These are phyloP conservation scores for Monochamus saltuarius DNA, from an alignment of 1,140 invertebrate genomes.

Conservation along the genomic window DNA sequence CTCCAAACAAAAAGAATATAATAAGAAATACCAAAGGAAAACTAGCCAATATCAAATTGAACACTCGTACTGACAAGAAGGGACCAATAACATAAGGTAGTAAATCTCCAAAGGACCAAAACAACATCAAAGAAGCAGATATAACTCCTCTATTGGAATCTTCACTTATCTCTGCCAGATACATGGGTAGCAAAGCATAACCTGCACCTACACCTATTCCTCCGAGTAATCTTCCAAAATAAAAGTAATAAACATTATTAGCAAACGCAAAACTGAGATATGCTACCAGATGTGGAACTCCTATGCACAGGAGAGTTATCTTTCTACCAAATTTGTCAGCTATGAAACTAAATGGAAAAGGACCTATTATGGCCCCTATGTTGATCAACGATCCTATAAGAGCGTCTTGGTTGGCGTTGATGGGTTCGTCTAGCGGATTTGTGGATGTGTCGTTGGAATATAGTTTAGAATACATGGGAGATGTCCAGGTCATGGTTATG, in stretches of 20 bases:
- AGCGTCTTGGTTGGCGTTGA: slow-evolving; percentile 59
- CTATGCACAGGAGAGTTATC: slow-evolving; percentile 45
- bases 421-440: slow-evolving; percentile 40
- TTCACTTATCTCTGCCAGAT: slow-evolving; percentile 66
- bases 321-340: slow-evolving; percentile 52
- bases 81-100: slow-evolving; percentile 35
- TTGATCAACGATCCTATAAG: slow-evolving; percentile 81
- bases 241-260: slow-evolving; percentile 55
- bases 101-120: slow-evolving; percentile 31
- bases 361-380: slow-evolving; percentile 69
- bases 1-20: slow-evolving; percentile 54
- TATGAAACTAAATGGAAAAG: slow-evolving; percentile 39
- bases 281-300: slow-evolving; percentile 62
- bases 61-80: slow-evolving; percentile 38
- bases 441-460: slow-evolving; percentile 20
- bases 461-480: slow-evolving; percentile 64
- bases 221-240: slow-evolving; percentile 55
- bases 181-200: slow-evolving; percentile 65
- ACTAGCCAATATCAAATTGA: slow-evolving; percentile 54
- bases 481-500: slow-evolving; percentile 63
- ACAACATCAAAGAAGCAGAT: slow-evolving; percentile 25
- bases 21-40: slow-evolving; percentile 56
- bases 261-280: slow-evolving; percentile 64
- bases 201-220: slow-evolving; percentile 68
- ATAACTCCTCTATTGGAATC: slow-evolving; percentile 62